phyloP scores from a whole-genome alignment of 2,113 vertebrate species.

The Candoia aspera region DNA sequence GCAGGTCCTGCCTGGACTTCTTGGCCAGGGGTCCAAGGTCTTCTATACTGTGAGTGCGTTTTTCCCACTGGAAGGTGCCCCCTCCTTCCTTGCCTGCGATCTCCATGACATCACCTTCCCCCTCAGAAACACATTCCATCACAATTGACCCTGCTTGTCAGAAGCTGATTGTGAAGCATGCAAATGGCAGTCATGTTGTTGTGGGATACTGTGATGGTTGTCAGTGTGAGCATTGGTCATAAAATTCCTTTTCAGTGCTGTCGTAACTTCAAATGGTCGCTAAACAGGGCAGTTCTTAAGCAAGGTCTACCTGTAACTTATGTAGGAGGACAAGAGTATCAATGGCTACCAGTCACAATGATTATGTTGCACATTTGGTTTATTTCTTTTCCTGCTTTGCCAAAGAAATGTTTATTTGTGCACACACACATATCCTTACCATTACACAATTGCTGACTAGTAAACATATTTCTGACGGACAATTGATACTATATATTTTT shows the following conservation, averaged over 20 bases:
- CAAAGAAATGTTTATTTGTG: neutral
- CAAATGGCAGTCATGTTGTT: neutral
- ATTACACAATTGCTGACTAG: neutral
- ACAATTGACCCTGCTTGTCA: neutral
- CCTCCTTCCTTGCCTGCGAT: no score
- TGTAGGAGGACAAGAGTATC: neutral
- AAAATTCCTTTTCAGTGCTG: neutral
- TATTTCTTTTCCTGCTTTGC: neutral
- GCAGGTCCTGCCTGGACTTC: no score
- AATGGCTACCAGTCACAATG: neutral
- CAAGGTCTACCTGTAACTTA: neutral
- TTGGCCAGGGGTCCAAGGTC: no score
- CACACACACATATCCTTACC: neutral
- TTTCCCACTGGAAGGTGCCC: no score
- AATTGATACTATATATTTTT: slow-evolving; percentile 10
- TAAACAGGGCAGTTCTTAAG: neutral
- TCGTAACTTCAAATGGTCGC: neutral
- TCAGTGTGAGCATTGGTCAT: neutral
- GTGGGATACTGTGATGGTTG: neutral
- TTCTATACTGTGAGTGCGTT: no score
- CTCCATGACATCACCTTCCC: no score
- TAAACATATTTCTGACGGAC: neutral
- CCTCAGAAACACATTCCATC: no score
- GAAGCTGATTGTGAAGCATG: neutral
- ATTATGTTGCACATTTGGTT: neutral